phyloP scores from a whole-genome alignment of 2,113 vertebrate genomes.

The Thinocorus orbignyianus region DNA sequence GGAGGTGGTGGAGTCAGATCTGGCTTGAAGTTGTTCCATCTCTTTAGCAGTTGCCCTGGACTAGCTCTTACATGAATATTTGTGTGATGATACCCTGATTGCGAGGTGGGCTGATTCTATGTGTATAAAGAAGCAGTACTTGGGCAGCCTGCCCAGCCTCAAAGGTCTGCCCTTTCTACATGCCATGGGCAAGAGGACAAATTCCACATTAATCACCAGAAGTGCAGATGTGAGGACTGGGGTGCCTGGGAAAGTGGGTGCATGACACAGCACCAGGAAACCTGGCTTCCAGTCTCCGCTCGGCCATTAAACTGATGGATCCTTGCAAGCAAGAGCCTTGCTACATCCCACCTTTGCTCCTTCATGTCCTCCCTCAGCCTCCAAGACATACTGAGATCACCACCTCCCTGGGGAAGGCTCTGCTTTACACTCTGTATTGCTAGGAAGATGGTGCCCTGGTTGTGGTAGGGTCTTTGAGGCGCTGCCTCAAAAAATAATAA shows the following conservation, averaged over 20 bases:
- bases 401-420: neutral
- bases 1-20: neutral
- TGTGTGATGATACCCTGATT: neutral
- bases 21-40: neutral
- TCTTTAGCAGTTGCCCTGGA: neutral
- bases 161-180: neutral
- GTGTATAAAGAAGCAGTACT: neutral
- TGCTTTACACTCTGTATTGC: neutral
- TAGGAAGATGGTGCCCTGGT: neutral
- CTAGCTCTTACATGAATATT: neutral
- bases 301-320: neutral
- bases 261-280: neutral
- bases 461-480: neutral
- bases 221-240: neutral
- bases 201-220: neutral
- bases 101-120: neutral
- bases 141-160: neutral
- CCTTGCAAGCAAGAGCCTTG: neutral
- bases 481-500: neutral
- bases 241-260: neutral
- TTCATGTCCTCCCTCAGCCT: neutral
- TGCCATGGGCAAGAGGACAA: accelerated
- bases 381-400: neutral
- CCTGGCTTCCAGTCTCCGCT: neutral
- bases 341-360: neutral